phyloP scores from a whole-genome alignment of 2,113 vertebrate species.

The Alectura lathami region DNA sequence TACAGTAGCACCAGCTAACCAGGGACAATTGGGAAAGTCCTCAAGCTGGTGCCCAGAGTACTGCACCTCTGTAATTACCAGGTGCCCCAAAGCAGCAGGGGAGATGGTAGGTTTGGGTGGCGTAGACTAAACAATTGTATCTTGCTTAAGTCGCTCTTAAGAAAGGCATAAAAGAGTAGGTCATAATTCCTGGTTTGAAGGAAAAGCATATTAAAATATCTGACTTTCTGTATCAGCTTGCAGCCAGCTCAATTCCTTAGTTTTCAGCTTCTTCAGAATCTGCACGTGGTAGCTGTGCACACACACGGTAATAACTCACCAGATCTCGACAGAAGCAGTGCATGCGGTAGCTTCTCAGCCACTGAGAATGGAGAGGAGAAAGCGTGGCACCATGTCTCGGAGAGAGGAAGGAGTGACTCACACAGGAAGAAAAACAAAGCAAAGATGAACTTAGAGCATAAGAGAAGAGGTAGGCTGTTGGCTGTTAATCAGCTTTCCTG shows the following conservation, averaged over 20 bases:
- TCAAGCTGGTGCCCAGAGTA: neutral
- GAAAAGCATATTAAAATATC: neutral
- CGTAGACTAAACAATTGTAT: neutral
- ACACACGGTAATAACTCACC: neutral
- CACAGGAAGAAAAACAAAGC: conserved; percentile 47
- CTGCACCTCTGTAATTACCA: neutral
- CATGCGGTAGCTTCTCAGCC: neutral
- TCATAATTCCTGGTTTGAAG: neutral
- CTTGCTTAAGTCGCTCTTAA: neutral
- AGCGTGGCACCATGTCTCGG: neutral
- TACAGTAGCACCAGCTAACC: neutral
- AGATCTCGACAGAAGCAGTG: neutral
- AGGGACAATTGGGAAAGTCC: neutral
- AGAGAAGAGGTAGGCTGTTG: neutral
- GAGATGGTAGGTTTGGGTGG: neutral
- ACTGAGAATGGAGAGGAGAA: neutral
- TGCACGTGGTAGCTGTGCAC: neutral
- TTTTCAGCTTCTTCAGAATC: neutral
- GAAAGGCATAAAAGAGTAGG: neutral
- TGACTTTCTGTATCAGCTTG: neutral
- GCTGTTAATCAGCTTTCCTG: neutral
- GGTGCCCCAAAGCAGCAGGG: neutral
- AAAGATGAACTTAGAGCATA: neutral
- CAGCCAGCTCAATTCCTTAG: neutral
- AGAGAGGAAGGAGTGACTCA: conserved; percentile 39